Conservation (phyloP, 2,113 vertebrate species). For the Ramphastos sulfuratus region DNA sequence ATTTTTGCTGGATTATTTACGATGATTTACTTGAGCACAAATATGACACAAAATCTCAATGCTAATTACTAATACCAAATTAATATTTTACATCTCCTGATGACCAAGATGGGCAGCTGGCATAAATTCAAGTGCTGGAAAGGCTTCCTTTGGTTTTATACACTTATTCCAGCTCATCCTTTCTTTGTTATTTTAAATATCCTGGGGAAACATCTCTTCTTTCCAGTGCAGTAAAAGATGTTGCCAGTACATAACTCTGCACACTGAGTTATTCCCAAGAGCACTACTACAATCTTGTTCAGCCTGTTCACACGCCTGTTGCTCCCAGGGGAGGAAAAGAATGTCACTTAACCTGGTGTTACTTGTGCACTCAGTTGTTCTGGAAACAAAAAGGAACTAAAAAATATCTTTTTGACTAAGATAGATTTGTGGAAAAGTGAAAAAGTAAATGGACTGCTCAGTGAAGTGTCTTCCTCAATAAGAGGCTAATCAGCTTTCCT, state of each 20-base stretch:
- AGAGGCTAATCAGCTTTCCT: not conserved
- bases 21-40: not conserved
- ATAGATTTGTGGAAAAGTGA: not conserved
- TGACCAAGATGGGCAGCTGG: not conserved
- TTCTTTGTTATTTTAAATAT: not conserved
- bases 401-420: constrained; percentile 1
- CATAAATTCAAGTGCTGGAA: not conserved
- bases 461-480: not conserved
- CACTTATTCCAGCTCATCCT: not conserved
- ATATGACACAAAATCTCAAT: not conserved
- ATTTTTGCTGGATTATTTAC: not conserved
- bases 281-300: not conserved
- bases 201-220: not conserved
- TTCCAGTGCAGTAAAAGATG: not conserved
- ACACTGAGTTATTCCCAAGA: not conserved
- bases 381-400: not conserved
- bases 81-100: not conserved
- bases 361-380: not conserved
- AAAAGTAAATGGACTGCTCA: not conserved
- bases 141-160: not conserved
- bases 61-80: not conserved
- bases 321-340: not conserved
- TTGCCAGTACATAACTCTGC: not conserved
- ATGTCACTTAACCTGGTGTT: not conserved
- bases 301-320: not conserved